Percentiles rank a stretch among this genome's conserved stretches.
Conservation (phyloP, 2,797 vertebrate species). For the Pogonophryne albipinna region DNA sequence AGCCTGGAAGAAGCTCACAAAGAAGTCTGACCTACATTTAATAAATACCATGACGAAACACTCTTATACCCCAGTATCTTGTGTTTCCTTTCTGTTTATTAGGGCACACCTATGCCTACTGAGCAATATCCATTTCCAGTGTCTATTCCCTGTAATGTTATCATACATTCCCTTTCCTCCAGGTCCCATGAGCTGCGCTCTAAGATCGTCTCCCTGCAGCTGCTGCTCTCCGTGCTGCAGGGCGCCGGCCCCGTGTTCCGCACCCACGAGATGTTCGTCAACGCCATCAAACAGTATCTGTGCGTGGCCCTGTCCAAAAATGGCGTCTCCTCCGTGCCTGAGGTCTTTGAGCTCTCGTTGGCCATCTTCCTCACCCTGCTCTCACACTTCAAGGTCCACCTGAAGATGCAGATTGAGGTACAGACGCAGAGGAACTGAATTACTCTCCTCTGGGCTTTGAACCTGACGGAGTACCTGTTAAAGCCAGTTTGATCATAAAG, state of each 20-base stretch:
- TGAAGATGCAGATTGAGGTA: conserved; percentile 99
- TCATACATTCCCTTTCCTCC: conserved; percentile 22
- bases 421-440: not conserved
- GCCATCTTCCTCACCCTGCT: conserved; percentile 97
- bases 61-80: not conserved
- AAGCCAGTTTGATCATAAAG: not conserved
- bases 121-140: not conserved
- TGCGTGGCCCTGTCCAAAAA: conserved; percentile 98
- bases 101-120: not conserved
- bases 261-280: conserved; percentile 98
- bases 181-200: conserved; percentile 97
- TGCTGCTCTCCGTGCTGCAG: conserved; percentile 95
- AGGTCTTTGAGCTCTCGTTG: conserved; percentile 96
- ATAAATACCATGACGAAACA: conserved; percentile 28
- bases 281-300: conserved; percentile 97
- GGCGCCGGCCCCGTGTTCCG: conserved; percentile 94
- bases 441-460: not conserved
- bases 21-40: conserved; percentile 27
- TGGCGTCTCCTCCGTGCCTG: conserved; percentile 96
- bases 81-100: not conserved
- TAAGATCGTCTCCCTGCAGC: conserved; percentile 95
- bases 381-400: conserved; percentile 96
- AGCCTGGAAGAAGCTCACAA: conserved; percentile 43
- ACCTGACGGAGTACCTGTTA: not conserved
- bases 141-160: not conserved